Base-by-base conservation (phyloP, 2,797 vertebrate species). In the Triplophysa yarkandensis region DNA sequence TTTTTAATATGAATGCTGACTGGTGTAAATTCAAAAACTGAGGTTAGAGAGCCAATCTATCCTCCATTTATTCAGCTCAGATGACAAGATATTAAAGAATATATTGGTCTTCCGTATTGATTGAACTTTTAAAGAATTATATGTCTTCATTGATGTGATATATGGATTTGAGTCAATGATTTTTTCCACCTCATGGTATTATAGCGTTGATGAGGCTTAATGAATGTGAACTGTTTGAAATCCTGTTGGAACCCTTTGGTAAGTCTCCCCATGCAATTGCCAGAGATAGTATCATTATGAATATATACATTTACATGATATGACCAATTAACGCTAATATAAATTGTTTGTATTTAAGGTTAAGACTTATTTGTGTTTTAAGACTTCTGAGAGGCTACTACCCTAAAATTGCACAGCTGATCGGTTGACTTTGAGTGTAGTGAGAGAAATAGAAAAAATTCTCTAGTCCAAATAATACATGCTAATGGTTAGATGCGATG, bases 161-260 rank as follows among this genome's bases (percentile, higher is more conserved):
- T 28, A 71, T 52, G 16, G 23, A 52, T 36, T 71, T 4, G 1
- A 27, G 27, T 34, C 39, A 32, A 71, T 43, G 16, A 5, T 68
- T 69, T 34, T 66, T 43, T 63, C 43, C n/a, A 61, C 52, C 34
- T 65, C 6, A 57, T 71, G 57, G 36, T 19, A 39, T 30, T 48
- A 32, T 21, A 46, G 71, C 63, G 60, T 64, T 32, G 30, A 46
- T n/a, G 61, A 57, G 46, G 50, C 36, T 60, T 71, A 69, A 76
- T 58, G 23, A 60, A 81, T 55, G 39, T 61, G 39, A 60, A 9
- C 39, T 41, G 58, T 60, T 60, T 66, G 63, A 60, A 77, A 75
- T 63, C 61, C 44, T 17, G 23, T 55, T 58, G 71, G 68, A 32
- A 32, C 46, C 52, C 54, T 72, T 77, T 72, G 71, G 77, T 50